Evolutionary conservation across 1,140 invertebrate genomes (phyloP), one percentile per base, ranked within the genome.

Genomic region (Aphis craccivora): DNA sequence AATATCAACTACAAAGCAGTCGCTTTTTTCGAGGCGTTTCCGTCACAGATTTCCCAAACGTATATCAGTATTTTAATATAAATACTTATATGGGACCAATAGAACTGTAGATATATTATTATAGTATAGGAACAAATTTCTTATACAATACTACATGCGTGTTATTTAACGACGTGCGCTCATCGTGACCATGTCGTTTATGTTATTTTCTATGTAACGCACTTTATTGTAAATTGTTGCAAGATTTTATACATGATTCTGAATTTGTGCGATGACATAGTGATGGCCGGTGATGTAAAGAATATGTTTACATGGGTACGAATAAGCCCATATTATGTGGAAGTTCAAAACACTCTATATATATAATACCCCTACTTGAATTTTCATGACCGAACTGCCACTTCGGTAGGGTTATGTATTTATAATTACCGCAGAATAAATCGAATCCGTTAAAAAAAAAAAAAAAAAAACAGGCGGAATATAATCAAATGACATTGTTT

Each of bases 341-440:
- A 30, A 60, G 25, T 60, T 60, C 55, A 1, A 60, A 60, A 30
- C 23, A 60, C 55, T 22, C 23, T 14, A 6, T 84, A 81, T 40
- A 84, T 83, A 67, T 67, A 67, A 8, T 67, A n/a, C 14, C 14
- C 14, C 60, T 18, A 14, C 30, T 76, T 18, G 4, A 30, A 3
- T 35, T 76, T 76, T 18, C 30, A 14, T 18, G 30, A 76, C 3
- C n/a, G n/a, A n/a, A 76, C n/a, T 14, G 30, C 60, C 11, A 51
- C 43, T 48, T 9, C 48, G 22, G 35, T 86, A n/a, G n/a, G 11
- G 30, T n/a, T 67, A 18, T 67, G 60, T 76, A 86, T 30, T 30
- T 51, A n/a, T 89, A 53, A 89, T 89, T 89, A 89, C 48, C 48
- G 87, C 35, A 35, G 2, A 53, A 89, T 89, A 89, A 89, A 37